These are phyloP conservation scores for Melipona quadrifasciata DNA, from an alignment of 1,140 invertebrate genomes.

Conservation along the genomic window DNA sequence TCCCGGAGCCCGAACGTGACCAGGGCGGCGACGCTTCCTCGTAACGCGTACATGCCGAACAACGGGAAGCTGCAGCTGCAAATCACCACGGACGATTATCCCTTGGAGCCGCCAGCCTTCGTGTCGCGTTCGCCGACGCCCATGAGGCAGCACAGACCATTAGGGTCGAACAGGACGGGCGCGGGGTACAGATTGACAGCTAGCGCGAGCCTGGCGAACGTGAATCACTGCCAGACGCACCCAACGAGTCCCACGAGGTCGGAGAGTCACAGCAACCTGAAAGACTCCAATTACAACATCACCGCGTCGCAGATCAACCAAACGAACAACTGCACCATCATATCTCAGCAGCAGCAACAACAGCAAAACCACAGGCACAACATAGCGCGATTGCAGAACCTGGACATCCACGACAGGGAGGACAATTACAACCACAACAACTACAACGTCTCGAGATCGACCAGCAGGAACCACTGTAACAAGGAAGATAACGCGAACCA, in stretches of 20 bases:
- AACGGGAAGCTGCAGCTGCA: conserved; percentile 79
- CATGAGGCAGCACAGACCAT: conserved; percentile 74
- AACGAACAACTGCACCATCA: conserved; percentile 65
- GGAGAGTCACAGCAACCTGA: conserved; percentile 80
- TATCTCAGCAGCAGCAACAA: conserved; percentile 68
- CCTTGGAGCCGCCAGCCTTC: conserved; percentile 83
- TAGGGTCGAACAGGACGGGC: conserved; percentile 68
- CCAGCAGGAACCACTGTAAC: conserved; percentile 76
- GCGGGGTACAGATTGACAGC: conserved; percentile 77
- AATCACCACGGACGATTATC: conserved; percentile 81
- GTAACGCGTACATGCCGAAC: conserved; percentile 85
- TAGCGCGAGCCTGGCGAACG: conserved; percentile 83
- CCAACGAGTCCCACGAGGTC: conserved; percentile 78
- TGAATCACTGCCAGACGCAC: conserved; percentile 79
- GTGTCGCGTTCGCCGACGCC: conserved; percentile 83
- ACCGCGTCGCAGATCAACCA: conserved; percentile 71
- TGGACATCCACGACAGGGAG: conserved; percentile 76
- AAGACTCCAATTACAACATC: conserved; percentile 81
- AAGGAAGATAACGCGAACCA: conserved; percentile 83
- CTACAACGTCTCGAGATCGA: conserved; percentile 76
- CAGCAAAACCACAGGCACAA: conserved; percentile 72
- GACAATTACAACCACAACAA: conserved; percentile 80
- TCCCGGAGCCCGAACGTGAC: conserved; percentile 81
- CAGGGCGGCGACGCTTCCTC: conserved; percentile 86
- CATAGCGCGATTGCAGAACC: conserved; percentile 71